A percentile compares a stretch with the other conserved stretches of the same genome.
Evolutionary conservation across 1,140 invertebrate species (phyloP).

Genomic region (Ericerus pela): DNA sequence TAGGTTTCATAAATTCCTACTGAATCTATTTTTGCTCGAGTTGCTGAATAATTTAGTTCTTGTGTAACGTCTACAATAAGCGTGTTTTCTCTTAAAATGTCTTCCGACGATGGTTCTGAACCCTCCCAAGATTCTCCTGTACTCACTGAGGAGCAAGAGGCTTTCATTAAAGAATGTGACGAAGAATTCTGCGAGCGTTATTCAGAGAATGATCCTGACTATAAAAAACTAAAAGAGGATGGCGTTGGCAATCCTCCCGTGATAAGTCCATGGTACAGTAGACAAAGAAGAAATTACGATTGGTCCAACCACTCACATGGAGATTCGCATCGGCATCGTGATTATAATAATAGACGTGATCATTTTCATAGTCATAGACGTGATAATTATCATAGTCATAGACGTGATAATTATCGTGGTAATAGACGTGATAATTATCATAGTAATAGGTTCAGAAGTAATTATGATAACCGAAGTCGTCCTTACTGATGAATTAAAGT

Average conservation of each 20-base stretch:
- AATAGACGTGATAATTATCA: not conserved
- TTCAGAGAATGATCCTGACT: slow-evolving; percentile 36
- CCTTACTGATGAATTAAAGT: no score
- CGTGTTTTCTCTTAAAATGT: no score
- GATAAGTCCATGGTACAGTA: slow-evolving; percentile 35
- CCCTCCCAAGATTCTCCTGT: not conserved
- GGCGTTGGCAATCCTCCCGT: slow-evolving; percentile 33
- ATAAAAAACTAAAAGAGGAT: slow-evolving; percentile 31
- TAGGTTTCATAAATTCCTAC: no score
- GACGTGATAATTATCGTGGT: not conserved
- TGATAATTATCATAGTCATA: not conserved
- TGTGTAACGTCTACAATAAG: no score
- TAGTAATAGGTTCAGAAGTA: not conserved
- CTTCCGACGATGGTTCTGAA: not conserved
- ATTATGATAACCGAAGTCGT: not conserved
- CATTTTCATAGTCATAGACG: not conserved
- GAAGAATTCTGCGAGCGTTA: slow-evolving; percentile 37
- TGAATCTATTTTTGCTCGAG: no score
- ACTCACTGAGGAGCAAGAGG: slow-evolving; percentile 30
- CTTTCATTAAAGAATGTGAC: slow-evolving; percentile 38
- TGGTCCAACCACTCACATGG: not conserved
- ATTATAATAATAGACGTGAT: not conserved
- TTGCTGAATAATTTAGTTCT: no score
- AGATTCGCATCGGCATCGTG: no score
- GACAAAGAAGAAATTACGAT: slow-evolving; percentile 19